Evolutionary conservation across 2,888 invertebrate genomes (phyloP), one percentile per base, ranked within the genome.

Genomic region (Eremobia ochroleuca): DNA sequence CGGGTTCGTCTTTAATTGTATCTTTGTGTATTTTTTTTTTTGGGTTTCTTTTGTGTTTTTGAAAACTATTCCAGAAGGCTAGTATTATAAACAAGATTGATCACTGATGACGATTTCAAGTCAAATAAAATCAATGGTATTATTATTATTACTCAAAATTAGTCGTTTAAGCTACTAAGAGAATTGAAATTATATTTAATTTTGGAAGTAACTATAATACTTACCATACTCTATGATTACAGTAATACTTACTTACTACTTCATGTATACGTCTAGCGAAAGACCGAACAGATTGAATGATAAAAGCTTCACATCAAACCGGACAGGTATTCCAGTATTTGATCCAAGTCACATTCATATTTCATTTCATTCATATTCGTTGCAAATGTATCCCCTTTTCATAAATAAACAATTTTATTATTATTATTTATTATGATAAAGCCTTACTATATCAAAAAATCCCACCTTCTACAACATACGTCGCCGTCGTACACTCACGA

Each of bases 1-100:
- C 78, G 58, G 31, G 71, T 65, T 83, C 21, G 69, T 64, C 66
- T 73, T 87, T 73, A 87, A 79, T 87, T 87, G 49, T 70, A 43
- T 85, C 61, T 81, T 34, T 43, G 49, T 28, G 18, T 31, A n/a
- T 59, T 6, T 3, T 40, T 61, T 67, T 61, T 79, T 15, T 15
- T n/a, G n/a, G 8, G 18, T 11, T n/a, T n/a, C n/a, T 15, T 58
- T 59, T 18, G 15, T 18, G 28, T 31, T 59, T 28, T 8, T 28
- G 58, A 18, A 1, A 31, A 28, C 28, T 31, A 31, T 31, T 59
- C 18, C 28, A 31, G 2, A 18, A 3, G 28, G 58, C 58, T 2
- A 8, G 28, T 59, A 18, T 59, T 59, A 28, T 28, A 18, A 58
- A 58, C 8, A 28, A 58, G 58, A 28, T 15, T 28, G 8, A 49